Conservation (phyloP, 2,113 vertebrate genomes). For the Ornithorhynchus anatinus region DNA sequence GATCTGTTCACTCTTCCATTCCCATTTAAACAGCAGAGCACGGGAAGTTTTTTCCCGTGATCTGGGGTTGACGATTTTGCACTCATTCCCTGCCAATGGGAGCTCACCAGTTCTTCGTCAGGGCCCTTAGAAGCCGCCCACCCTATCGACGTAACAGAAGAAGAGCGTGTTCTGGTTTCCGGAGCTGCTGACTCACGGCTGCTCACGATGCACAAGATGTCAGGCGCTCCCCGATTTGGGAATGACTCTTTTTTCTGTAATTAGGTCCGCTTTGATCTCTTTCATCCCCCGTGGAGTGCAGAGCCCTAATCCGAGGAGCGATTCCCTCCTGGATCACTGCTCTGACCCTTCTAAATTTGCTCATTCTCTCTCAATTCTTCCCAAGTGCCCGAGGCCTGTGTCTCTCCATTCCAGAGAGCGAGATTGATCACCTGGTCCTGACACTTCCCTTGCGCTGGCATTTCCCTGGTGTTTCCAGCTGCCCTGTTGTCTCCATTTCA, state of each 20-base stretch:
- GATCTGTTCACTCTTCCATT: too few species aligned
- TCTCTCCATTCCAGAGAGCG: constrained; percentile 2
- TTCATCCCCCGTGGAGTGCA: constrained; percentile 26
- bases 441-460: not conserved
- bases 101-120: too few species aligned
- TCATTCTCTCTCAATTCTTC: constrained; percentile 19
- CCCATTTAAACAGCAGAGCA: too few species aligned
- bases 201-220: not conserved
- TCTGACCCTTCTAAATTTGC: constrained; percentile 31
- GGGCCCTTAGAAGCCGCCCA: too few species aligned
- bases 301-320: constrained; percentile 40
- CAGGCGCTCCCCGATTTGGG: not conserved
- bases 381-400: constrained; percentile 22
- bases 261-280: constrained; percentile 23
- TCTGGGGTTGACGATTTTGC: too few species aligned
- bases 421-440: constrained; percentile 18
- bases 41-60: too few species aligned
- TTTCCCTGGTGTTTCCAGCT: constrained; percentile 24
- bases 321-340: constrained; percentile 7
- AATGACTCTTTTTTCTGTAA: constrained; percentile 4
- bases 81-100: too few species aligned
- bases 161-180: constrained; percentile 1
- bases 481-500: constrained; percentile 28
- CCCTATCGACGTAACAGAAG: constrained; percentile 30
- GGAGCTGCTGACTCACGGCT: constrained; percentile 31